These are phyloP conservation scores for Tipula lateralis DNA, from an alignment of 2,888 invertebrate genomes.

Conservation along the genomic window DNA sequence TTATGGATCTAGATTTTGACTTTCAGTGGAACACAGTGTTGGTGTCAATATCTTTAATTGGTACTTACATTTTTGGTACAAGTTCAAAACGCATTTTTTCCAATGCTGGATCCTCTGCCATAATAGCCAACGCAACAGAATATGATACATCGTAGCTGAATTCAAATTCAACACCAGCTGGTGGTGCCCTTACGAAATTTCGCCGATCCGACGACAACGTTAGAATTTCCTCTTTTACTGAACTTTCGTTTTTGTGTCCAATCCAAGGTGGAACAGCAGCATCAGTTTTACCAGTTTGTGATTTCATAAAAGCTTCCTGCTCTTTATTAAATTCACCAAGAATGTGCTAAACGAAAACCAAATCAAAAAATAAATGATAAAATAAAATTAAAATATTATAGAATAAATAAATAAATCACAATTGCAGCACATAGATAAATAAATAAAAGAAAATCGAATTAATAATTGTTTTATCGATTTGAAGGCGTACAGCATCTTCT, in stretches of 20 bases:
- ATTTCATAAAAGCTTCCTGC: constrained; percentile 91
- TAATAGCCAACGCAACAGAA: constrained; percentile 89
- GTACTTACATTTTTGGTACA: constrained; percentile 94
- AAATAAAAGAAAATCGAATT: constrained; percentile 28
- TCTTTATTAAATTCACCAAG: constrained; percentile 96
- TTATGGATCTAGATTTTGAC: no score
- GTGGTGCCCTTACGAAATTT: constrained; percentile 95
- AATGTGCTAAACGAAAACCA: constrained; percentile 65
- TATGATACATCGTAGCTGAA: constrained; percentile 92
- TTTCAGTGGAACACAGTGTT: no score
- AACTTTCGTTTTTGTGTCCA: constrained; percentile 90
- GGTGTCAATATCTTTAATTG: not conserved
- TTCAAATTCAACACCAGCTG: constrained; percentile 89
- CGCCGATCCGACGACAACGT: constrained; percentile 91
- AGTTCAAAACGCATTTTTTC: constrained; percentile 98
- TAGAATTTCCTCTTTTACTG: constrained; percentile 91
- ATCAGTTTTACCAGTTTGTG: constrained; percentile 66
- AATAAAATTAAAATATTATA: not conserved
- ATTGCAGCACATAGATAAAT: not conserved
- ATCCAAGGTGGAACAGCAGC: constrained; percentile 88
- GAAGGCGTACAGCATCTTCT: constrained; percentile 77
- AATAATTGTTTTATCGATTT: constrained; percentile 44
- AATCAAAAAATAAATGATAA: constrained; percentile 30
- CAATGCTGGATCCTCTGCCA: constrained; percentile 92
- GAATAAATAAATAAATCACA: not conserved